Percentiles rank a stretch among this genome's conserved stretches.
phyloP scores from a whole-genome alignment of 2,888 invertebrate genomes.

The Biston stratarius region DNA sequence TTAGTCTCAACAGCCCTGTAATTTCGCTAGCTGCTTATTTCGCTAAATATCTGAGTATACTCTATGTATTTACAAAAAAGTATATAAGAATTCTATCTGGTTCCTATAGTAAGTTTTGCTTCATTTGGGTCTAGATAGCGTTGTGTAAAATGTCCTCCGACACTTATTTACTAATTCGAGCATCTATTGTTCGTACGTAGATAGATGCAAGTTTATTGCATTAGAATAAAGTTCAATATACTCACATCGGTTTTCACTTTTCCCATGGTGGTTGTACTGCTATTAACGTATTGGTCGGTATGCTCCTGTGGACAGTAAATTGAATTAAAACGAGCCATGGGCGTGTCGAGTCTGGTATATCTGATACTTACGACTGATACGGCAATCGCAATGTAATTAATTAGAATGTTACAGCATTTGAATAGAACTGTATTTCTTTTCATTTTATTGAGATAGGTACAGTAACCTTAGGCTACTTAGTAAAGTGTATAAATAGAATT shows the following conservation, averaged over 20 bases:
- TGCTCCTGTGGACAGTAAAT: conserved; percentile 84
- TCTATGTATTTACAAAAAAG: too few relatives aligned
- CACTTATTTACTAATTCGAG: too few relatives aligned
- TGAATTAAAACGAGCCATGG: conserved; percentile 6
- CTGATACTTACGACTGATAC: not conserved
- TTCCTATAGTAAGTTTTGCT: too few relatives aligned
- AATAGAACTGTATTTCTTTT: not conserved
- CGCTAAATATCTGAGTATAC: too few relatives aligned
- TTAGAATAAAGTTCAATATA: conserved; percentile 37
- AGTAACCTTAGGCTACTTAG: too few relatives aligned
- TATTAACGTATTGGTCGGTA: conserved; percentile 93
- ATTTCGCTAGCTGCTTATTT: too few relatives aligned
- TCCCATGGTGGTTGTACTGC: conserved; percentile 91
- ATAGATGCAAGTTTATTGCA: not conserved
- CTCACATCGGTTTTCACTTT: conserved; percentile 91
- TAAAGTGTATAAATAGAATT: too few relatives aligned
- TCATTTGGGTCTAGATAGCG: too few relatives aligned
- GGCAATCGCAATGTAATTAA: not conserved
- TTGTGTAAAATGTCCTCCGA: too few relatives aligned
- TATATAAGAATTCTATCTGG: too few relatives aligned
- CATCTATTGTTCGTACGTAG: not conserved
- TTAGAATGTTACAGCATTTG: not conserved
- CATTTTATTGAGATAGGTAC: too few relatives aligned
- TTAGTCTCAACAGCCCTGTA: too few relatives aligned
- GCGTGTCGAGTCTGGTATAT: not conserved